These are phyloP conservation scores for Cheilosia scutellata DNA, from an alignment of 2,888 invertebrate genomes.

Conservation along the genomic window DNA sequence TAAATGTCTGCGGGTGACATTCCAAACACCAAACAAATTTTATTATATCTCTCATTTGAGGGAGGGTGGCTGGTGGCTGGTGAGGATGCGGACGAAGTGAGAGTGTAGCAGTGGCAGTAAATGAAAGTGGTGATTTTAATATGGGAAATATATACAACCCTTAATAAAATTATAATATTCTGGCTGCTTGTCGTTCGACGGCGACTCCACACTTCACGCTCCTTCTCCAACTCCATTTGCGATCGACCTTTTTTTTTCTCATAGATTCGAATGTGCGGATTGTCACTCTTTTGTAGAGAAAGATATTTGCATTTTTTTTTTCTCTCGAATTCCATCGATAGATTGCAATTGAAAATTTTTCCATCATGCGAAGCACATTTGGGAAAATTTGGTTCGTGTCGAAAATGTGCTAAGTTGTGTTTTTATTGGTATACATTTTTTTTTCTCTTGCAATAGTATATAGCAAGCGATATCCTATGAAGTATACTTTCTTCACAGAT, in stretches of 20 bases:
- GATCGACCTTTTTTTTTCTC: conserved; percentile 34
- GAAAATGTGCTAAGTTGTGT: conserved; percentile 34
- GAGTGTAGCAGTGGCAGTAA: conserved; percentile 59
- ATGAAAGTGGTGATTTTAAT: conserved; percentile 60
- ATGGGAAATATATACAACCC: conserved; percentile 52
- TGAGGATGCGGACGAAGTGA: background rate
- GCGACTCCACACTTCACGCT: background rate
- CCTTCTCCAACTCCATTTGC: background rate
- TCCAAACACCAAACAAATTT: conserved; percentile 83
- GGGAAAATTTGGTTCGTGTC: background rate
- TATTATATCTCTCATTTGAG: conserved; percentile 79
- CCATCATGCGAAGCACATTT: conserved; percentile 39
- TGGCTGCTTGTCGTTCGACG: conserved; percentile 33
- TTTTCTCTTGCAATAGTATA: too few species aligned
- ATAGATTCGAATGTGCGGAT: conserved; percentile 63
- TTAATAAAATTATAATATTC: conserved; percentile 67
- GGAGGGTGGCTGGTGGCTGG: background rate
- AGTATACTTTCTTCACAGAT: too few species aligned
- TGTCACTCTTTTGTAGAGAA: conserved; percentile 68
- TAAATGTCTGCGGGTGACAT: conserved; percentile 84
- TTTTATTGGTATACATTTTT: too few species aligned
- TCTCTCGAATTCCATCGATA: conserved; percentile 60
- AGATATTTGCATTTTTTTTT: conserved; percentile 68
- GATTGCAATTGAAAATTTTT: conserved; percentile 69
- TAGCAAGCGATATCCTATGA: too few species aligned